Base-by-base conservation (phyloP, 2,113 vertebrate species). In the Proterorhinus semilunaris region DNA sequence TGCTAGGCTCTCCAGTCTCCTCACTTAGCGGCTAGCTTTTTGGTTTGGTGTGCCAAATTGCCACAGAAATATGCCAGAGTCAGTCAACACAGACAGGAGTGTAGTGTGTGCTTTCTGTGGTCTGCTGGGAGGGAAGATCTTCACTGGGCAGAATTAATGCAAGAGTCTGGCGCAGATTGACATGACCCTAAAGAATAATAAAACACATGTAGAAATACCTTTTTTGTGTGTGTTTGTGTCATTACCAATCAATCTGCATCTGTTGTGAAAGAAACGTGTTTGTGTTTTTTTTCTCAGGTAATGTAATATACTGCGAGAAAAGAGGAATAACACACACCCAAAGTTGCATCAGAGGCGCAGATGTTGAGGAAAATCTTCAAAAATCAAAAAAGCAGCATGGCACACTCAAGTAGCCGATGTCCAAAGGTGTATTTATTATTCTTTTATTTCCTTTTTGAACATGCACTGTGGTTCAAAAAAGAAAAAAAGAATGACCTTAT, bases 1-100 rank as follows among this genome's bases (percentile, higher is more conserved):
- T 46, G 63, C 80, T 78, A 87, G 77, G 63, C 77, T 85, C 65
- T 79, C 78, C 76, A 61, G 75, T 85, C 65, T 77, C 78, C 76
- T 90, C 82, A 86, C 87, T 86, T 84, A 88, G 84, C 90, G 89
- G 86, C 88, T 90, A 83, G 59, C 82, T 82, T 74, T 83, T 79
- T 83, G 70, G 78, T 84, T 83, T 45, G 72, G 61, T 78, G 76
- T 85, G 90, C 86, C 87, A 88, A 87, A 83, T 89, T 77, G 76
- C 83, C 77, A 76, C 83, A 83, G 74, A 84, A 81, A 53, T 53
- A 17, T 53, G 7, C 51, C n/a, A 17, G 7, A 54, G 52, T 21
- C 17, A 21, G 10, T 54, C 53, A 85, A 88, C 86, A 84, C 88
- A 80, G 90, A 73, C 54, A 65, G 74, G 80, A 89, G 84, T 36